Evolutionary conservation across 2,113 vertebrate genomes (phyloP), one percentile per base, ranked within the genome.

Genomic region (Hassar affinis): DNA sequence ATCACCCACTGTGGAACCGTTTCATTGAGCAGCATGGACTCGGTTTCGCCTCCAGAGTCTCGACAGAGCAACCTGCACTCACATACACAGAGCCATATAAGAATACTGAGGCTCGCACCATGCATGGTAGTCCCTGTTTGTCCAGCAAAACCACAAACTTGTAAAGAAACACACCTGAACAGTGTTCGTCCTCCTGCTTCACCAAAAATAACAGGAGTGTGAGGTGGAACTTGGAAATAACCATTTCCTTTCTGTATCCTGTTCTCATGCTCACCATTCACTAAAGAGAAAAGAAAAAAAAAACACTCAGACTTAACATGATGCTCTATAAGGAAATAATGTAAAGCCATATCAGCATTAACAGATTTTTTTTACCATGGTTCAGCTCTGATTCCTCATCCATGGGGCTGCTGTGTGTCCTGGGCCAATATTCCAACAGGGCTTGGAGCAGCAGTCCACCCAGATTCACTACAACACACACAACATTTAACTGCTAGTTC

Each of bases 1-100:
- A 99, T 98, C 2, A 99, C 98, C 98, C 98, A 99, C 88, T 99
- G 98, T 47, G 98, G 98, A 88, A 99, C 97, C 0, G 97, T 99
- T 93, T 99, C 98, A 71, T 98, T 99, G 18, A 99, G 95, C 81
- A 99, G 94, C 98, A 99, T 98, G 8, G 98, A 99, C 87, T 99
- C 98, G 0, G 98, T 99, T 91, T 99, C 98, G 49, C 98, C 98
- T 0, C 98, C 98, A 1, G 98, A 99, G 87, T 99, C 98, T 86
- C 98, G 95, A 91, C 98, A 99, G 2, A 99, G 91, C 90, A 99
- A 95, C 93, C 98, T 99, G 87, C 77, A 87, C 9, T 1, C 9
- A 82, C 45, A 68, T 6, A n/a, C 14, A 82, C 15, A 6, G 8
- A 33, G 20, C 5, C 12, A 51, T n/a, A 72, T 47, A 18, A 27